Base-by-base conservation (phyloP, 2,888 invertebrate species). In the Brachyopa scutellaris region DNA sequence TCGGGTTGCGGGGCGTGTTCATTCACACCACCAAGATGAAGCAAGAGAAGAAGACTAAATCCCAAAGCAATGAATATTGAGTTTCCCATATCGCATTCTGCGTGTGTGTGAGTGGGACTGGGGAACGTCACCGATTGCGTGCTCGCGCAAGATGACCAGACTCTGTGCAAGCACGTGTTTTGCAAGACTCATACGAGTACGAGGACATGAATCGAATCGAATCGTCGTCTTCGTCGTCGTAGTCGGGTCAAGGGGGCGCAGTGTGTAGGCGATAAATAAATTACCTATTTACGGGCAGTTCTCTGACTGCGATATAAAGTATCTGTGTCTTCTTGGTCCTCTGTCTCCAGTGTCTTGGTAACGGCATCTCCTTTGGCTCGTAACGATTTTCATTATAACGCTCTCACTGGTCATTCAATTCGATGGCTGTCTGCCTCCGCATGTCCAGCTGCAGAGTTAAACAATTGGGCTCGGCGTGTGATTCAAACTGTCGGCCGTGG, bases 241-340 rank as follows among this genome's bases (percentile, higher is more conserved):
- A 1, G n/a, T 15, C 19, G 59, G 77, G 74, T 66, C 64, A 72
- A 59, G 57, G 33, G 62, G 55, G 69, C 33, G n/a, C 42, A 11
- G 31, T 64, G 76, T 80, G 80, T 80, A 76, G 80, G 80, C 76
- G 80, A 80, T 80, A 76, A 80, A 80, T 80, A 80, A 80, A 80
- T 80, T 80, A 76, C 80, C 69, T 80, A 69, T 64, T 70, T 80
- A 59, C 62, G 4, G 69, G 64, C 74, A 42, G 42, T 64, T 45
- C 36, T 31, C 57, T 62, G 76, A 74, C 62, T 69, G 61, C 42
- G 42, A 67, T 73, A 73, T 79, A 79, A 79, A 73, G 53, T 69
- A 62, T 57, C 69, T 40, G 23, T 9, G 49, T n/a, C n/a, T n/a
- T n/a, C n/a, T n/a, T n/a, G n/a, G n/a, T n/a, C n/a, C n/a, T n/a